Evolutionary conservation across 2,797 vertebrate species (phyloP).

Genomic region (Lophius americanus): DNA sequence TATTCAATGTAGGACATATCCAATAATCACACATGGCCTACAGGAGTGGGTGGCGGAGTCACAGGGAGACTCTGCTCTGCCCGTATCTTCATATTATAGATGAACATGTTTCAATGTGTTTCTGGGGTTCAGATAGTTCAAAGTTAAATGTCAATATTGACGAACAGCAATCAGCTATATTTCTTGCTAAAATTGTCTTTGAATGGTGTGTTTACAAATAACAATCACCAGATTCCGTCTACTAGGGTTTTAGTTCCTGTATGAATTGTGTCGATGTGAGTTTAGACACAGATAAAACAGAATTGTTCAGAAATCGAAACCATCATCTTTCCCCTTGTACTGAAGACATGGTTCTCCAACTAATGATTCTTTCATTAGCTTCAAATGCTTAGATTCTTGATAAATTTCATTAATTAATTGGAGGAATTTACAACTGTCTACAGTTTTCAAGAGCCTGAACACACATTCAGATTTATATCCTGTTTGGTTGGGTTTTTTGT

Average conservation of each 20-base stretch:
- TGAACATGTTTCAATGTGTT: not conserved
- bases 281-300: slow-evolving; percentile 2
- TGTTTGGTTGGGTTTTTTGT: too few relatives aligned
- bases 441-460: too few relatives aligned
- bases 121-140: not conserved
- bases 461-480: too few relatives aligned
- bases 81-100: too few relatives aligned
- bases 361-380: not conserved
- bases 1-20: not conserved
- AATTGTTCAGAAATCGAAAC: not conserved
- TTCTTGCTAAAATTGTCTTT: not conserved
- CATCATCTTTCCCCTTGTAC: not conserved
- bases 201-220: not conserved
- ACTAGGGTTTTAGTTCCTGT: not conserved
- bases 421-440: too few relatives aligned
- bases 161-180: not conserved
- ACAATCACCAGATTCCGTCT: too few relatives aligned
- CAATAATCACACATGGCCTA: too few relatives aligned
- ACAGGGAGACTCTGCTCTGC: too few relatives aligned
- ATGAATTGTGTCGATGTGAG: slow-evolving; percentile 13
- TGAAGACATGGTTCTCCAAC: not conserved
- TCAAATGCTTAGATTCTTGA: not conserved
- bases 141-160: not conserved
- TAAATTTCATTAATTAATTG: not conserved
- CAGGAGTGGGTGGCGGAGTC: too few relatives aligned